Evolutionary conservation across 2,113 vertebrate species (phyloP).

Genomic region (Cochlearius cochlearius): DNA sequence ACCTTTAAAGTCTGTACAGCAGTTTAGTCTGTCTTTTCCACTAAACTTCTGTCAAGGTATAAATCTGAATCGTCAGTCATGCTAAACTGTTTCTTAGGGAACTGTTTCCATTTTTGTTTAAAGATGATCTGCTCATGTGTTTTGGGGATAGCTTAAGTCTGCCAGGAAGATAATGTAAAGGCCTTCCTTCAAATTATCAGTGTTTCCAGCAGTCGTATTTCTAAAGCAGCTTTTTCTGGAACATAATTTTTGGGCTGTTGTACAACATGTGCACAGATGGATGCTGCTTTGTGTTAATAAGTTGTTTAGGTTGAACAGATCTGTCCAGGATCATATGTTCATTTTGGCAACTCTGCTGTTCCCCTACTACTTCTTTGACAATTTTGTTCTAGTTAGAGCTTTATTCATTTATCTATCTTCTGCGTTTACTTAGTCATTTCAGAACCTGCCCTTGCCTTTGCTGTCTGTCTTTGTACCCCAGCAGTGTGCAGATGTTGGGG

Average conservation of each 20-base stretch:
- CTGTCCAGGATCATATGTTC: constrained; percentile 26
- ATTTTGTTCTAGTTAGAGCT: neutral
- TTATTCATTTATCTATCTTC: too few species aligned
- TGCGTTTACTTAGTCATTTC: neutral
- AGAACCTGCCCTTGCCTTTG: neutral
- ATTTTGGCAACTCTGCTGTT: constrained; percentile 1
- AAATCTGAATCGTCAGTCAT: neutral
- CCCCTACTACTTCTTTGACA: neutral
- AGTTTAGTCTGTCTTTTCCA: neutral
- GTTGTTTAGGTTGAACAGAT: constrained; percentile 36
- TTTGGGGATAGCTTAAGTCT: neutral
- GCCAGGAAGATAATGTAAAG: neutral
- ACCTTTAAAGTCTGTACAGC: neutral
- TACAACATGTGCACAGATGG: constrained; percentile 20
- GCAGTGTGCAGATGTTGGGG: neutral
- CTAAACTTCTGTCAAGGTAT: neutral
- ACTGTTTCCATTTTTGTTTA: neutral
- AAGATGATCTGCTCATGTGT: neutral
- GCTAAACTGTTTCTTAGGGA: neutral
- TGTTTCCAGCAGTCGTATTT: neutral
- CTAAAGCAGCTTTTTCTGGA: neutral
- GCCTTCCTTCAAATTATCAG: neutral
- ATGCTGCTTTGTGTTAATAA: constrained; percentile 17
- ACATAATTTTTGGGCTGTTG: neutral
- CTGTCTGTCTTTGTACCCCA: neutral